Percentiles rank a stretch among this genome's conserved stretches.
Conservation (phyloP, 2,888 invertebrate genomes). For the Eilema sororculum region DNA sequence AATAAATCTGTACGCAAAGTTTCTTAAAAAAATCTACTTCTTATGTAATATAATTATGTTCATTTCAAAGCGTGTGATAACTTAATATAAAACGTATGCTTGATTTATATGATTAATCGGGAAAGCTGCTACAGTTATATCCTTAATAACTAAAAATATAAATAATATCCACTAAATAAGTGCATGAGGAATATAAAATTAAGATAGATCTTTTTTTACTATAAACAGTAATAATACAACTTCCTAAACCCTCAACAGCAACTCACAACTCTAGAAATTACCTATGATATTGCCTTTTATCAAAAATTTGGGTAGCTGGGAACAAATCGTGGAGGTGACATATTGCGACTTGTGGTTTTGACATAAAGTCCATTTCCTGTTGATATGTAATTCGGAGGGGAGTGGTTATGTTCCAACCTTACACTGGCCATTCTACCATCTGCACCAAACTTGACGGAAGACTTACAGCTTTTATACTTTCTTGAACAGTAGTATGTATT, state of each 20-base stretch:
- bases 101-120: background rate
- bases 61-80: background rate
- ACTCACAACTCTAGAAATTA: background rate
- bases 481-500: conserved; percentile 55
- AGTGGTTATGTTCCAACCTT: conserved; percentile 51
- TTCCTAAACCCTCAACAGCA: background rate
- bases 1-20: background rate
- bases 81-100: background rate
- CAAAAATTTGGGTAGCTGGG: background rate
- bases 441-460: conserved; percentile 43
- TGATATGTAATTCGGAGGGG: conserved; percentile 54
- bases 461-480: conserved; percentile 49
- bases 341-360: conserved; percentile 23
- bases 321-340: background rate
- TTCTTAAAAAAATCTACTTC: background rate
- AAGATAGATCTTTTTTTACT: background rate
- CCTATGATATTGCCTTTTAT: background rate
- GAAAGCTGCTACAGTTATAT: background rate
- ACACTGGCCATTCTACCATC: conserved; percentile 33
- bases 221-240: background rate
- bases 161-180: background rate
- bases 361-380: conserved; percentile 42
- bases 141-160: background rate
- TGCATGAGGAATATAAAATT: background rate
- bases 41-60: background rate